Evolutionary conservation across 2,113 vertebrate species (phyloP), one percentile per base, ranked within the genome.

Genomic region (Arizona elegans): DNA sequence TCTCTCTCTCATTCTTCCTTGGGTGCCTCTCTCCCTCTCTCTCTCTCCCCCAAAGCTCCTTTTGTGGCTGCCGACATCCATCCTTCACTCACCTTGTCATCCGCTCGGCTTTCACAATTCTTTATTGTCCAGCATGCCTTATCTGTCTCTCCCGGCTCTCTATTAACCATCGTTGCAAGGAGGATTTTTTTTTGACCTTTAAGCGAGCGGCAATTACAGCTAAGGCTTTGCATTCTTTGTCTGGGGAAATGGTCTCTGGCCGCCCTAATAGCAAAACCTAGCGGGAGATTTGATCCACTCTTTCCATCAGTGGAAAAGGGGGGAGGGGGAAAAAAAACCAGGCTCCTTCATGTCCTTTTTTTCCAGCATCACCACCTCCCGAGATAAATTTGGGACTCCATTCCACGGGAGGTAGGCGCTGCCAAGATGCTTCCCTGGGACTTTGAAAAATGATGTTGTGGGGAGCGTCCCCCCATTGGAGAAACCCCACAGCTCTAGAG

Each of bases 181-280:
- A 95, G 95, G 92, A 93, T 94, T 96, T 50, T 47, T 50, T 47
- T 50, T 75, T 97, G 98, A 97, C 97, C 98, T 98, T 98, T 97
- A 95, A 93, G 94, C 47, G 75, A 90, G 95, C 95, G 93, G 89
- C 97, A 97, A 95, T 98, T 97, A 98, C 47, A 92, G 92, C 89
- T 55, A 55, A 95, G 65, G 94, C 96, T 95, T 94, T 90, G 91
- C 97, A 94, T 98, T 97, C 97, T 96, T 97, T n/a, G 29, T 96
- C 91, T 93, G 95, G 55, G 87, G 95, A 96, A 96, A 87, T 91
- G 96, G 95, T 96, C 95, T 96, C 97, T 97, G 97, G 96, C 97
- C 98, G 95, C 93, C 96, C 87, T 94, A 96, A 96, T 91, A 93
- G 95, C 95, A 96, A 91, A 38, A 91, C 92, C 92, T 93, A 91